Percentiles rank a stretch among this genome's conserved stretches.
Conservation (phyloP, 2,888 invertebrate genomes). For the Epistrophella euchroma region DNA sequence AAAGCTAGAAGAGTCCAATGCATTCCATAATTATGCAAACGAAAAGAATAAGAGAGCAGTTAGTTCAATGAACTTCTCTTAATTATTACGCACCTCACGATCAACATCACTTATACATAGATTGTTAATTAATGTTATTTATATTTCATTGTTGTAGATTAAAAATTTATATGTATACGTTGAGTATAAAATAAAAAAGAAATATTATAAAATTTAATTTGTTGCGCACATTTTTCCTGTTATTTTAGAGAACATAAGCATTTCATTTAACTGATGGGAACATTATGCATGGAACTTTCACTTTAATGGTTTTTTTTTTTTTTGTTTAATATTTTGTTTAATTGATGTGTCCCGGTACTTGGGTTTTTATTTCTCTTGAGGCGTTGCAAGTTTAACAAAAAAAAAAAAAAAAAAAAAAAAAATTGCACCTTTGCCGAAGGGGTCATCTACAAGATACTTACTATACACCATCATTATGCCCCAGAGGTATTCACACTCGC, state of each 20-base stretch:
- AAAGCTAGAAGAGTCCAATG: constrained; percentile 68
- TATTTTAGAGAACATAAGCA: constrained; percentile 36
- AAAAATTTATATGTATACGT: constrained; percentile 1
- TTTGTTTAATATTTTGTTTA: constrained; percentile 26
- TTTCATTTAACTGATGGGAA: constrained; percentile 24
- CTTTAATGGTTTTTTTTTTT: constrained; percentile 56
- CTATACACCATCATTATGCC: not conserved
- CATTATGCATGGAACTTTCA: constrained; percentile 55
- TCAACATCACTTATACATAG: constrained; percentile 41
- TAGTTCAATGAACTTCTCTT: constrained; percentile 30
- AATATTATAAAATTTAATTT: constrained; percentile 43
- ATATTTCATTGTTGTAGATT: constrained; percentile 70
- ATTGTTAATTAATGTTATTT: constrained; percentile 71
- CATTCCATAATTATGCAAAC: constrained; percentile 39
- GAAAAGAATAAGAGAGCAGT: not conserved
- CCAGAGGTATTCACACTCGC: not conserved
- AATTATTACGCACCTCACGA: constrained; percentile 22
- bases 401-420: not conserved
- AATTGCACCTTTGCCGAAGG: constrained; percentile 46
- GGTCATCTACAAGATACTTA: constrained; percentile 48
- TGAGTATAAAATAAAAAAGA: constrained; percentile 44
- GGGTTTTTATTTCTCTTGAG: constrained; percentile 11
- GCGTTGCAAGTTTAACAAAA: constrained; percentile 20
- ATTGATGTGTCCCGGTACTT: constrained; percentile 41
- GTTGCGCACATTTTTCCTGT: constrained; percentile 22